phyloP scores from a whole-genome alignment of 35 echinoderm and acorn worm genomes.

The Lytechinus pictus region DNA sequence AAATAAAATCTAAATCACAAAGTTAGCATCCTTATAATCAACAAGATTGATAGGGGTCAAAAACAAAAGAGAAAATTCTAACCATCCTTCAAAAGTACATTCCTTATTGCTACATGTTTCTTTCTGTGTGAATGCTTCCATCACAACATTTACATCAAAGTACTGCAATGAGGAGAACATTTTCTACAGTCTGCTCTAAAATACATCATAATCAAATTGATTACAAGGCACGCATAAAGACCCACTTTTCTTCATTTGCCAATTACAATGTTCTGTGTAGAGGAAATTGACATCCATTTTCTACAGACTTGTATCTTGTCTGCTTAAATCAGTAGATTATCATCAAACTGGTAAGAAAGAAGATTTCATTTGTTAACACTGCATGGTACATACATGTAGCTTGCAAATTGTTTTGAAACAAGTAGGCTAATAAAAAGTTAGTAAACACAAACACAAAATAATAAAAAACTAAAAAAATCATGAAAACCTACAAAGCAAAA shows the following conservation, averaged over 20 bases:
- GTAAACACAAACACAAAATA: no score
- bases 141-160: background rate
- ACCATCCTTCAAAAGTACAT: background rate
- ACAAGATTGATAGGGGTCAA: background rate
- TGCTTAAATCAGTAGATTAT: background rate
- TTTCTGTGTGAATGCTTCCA: background rate
- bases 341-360: background rate
- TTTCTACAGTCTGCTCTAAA: background rate
- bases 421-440: no score
- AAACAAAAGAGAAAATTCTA: background rate
- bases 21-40: background rate
- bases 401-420: no score
- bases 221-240: background rate
- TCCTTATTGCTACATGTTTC: background rate
- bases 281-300: background rate
- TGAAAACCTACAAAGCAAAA: no score
- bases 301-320: background rate
- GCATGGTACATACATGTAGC: no score
- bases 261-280: background rate
- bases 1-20: no score
- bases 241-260: constrained; percentile 1
- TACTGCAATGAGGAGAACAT: background rate
- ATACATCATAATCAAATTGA: background rate
- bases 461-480: no score
- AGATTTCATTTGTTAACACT: no score